A percentile compares a stretch with the other conserved stretches of the same genome.
Conservation (phyloP, 2,113 vertebrate genomes). For the Rhipidura dahli region DNA sequence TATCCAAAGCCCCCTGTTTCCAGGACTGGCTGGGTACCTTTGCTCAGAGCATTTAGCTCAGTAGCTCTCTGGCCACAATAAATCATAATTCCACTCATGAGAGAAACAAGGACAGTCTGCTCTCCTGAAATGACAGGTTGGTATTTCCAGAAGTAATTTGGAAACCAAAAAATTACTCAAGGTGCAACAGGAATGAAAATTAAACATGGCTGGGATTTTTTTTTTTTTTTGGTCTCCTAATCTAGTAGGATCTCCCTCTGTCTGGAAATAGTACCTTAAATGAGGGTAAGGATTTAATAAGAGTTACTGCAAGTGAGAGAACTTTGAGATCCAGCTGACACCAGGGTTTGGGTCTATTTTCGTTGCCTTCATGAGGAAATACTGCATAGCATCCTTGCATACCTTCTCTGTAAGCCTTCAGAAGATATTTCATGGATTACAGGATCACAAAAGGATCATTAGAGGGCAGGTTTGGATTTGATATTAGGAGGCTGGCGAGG, state of each 20-base stretch:
- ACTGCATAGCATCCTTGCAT: not conserved
- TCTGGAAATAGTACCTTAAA: not conserved
- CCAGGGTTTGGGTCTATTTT: not conserved
- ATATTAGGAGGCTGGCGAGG: not conserved
- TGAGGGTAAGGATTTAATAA: not conserved
- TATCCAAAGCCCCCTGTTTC: fast-evolving
- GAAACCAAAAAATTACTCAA: not conserved
- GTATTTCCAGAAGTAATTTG: not conserved
- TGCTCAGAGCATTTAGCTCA: not conserved
- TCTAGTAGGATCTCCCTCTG: not conserved
- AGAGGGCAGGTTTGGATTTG: not conserved
- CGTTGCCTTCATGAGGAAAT: not conserved
- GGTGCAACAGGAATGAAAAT: not conserved
- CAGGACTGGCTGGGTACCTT: not conserved
- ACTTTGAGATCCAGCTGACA: not conserved
- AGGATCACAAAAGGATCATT: not conserved
- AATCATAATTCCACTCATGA: not conserved
- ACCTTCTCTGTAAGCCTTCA: not conserved
- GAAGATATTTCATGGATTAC: not conserved
- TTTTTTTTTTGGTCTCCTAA: not conserved
- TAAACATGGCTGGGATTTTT: not conserved
- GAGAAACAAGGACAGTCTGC: not conserved
- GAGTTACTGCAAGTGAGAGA: not conserved
- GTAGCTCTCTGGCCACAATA: not conserved
- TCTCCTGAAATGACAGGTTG: not conserved